These are phyloP conservation scores for Alethe diademata DNA, from an alignment of 2,113 vertebrate species.

Conservation along the genomic window DNA sequence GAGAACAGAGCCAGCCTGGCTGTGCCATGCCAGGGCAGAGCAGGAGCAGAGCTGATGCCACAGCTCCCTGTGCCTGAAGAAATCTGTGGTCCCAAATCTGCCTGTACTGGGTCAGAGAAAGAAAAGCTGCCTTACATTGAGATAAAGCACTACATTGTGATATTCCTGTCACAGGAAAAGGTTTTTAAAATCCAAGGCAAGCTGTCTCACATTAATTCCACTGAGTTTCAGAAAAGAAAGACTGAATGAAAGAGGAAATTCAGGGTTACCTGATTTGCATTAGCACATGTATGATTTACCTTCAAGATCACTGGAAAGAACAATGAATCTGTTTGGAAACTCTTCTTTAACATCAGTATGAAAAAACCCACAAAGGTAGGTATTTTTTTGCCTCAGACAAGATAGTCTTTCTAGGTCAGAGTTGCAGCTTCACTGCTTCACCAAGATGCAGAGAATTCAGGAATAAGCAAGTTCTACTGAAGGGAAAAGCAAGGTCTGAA, in stretches of 20 bases:
- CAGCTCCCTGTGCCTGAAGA: not conserved
- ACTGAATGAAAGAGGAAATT: not conserved
- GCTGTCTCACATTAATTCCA: not conserved
- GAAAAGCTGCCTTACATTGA: not conserved
- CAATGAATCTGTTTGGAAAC: not conserved
- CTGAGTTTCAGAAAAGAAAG: not conserved
- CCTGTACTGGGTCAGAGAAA: not conserved
- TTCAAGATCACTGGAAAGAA: not conserved
- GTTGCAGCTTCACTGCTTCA: not conserved
- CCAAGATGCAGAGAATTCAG: not conserved
- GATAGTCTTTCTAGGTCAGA: not conserved
- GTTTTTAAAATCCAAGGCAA: not conserved
- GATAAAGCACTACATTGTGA: not conserved
- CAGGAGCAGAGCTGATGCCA: not conserved
- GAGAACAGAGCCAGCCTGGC: not conserved
- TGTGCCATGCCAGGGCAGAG: not conserved
- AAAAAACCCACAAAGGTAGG: not conserved
- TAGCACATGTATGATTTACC: not conserved
- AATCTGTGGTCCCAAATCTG: not conserved
- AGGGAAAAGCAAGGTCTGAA: not conserved
- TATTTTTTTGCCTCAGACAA: not conserved
- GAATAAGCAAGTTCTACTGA: not conserved
- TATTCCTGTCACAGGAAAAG: not conserved
- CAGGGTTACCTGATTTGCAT: not conserved
- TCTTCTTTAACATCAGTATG: not conserved